These are phyloP conservation scores for Aphrocallistes beatrix DNA, from an alignment of 37 sponge, comb jelly and placozoan species.

Conservation along the genomic window DNA sequence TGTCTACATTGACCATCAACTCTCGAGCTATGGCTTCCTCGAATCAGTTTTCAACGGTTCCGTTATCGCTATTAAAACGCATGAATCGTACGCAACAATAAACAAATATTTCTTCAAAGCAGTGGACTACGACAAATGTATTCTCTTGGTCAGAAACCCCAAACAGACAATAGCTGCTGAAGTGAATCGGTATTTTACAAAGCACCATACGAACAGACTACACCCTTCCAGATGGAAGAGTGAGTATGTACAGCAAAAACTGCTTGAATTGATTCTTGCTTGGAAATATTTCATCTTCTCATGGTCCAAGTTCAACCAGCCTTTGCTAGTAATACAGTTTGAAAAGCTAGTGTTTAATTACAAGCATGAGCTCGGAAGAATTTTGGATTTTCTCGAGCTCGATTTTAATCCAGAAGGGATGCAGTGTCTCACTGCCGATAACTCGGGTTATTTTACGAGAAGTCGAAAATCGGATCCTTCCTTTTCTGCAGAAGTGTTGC, in stretches of 20 bases:
- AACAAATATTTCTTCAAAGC: background rate
- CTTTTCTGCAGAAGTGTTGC: background rate
- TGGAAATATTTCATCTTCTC: background rate
- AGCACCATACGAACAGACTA: background rate
- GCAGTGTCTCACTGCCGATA: background rate
- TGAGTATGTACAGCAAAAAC: background rate
- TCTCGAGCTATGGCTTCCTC: conserved; percentile 23
- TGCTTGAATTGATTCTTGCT: background rate
- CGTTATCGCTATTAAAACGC: conserved; percentile 1
- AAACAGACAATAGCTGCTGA: background rate
- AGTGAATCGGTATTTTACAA: conserved; percentile 2
- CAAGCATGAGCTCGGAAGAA: conserved; percentile 31
- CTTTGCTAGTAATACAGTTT: conserved; percentile 46
- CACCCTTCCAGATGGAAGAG: background rate
- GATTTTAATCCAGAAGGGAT: background rate
- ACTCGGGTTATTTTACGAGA: background rate
- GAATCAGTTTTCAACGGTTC: background rate
- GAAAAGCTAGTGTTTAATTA: conserved; percentile 37
- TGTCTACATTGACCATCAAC: conserved; percentile 47
- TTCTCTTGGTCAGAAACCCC: background rate
- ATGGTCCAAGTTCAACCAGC: background rate
- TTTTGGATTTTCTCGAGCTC: conserved; percentile 39
- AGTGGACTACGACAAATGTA: background rate
- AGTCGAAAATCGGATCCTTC: background rate
- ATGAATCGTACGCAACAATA: background rate